Base-by-base conservation (phyloP, 2,888 invertebrate genomes). In the Amphipoea oculea region DNA sequence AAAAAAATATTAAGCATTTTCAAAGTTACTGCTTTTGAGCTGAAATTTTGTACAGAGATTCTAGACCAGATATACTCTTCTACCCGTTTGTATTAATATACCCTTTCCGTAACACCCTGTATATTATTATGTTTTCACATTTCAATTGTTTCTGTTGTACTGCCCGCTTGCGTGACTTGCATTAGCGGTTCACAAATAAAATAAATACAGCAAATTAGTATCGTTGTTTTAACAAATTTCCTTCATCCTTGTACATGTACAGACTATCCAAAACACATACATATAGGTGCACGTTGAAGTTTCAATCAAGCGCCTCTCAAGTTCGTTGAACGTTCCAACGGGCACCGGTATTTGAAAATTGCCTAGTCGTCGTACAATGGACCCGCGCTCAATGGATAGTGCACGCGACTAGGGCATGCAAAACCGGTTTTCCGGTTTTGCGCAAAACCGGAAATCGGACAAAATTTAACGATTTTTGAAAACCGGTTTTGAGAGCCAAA, bases 301-400 rank as follows among this genome's bases (percentile, higher is more conserved):
- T 82, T n/a, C 20, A 62, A 67, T 81, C 45, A 63, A 65, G 29
- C 67, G 29, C 71, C 29, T 77, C 45, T 68, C 20, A 36, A 65
- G 65, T 62, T 48, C 42, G 65, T 20, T 65, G 23, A 45, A 69
- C 57, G 60, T 69, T 40, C 51, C 63, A 14, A 14, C 51, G 57
- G n/a, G 45, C 17, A 36, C 42, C 54, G 60, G 68, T 84, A 80
- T 83, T 83, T 84, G 74, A 57, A 84, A 84, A 83, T 84, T 81
- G 81, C 40, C 72, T 45, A 54, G 51, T 72, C 36, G 51, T 54
- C 60, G 45, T 29, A 76, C 66, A 85, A 76, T 76, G 78, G 73
- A n/a, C 12, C 42, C 71, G 62, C 67, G 14, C 73, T 73, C 80
- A 67, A 45, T 76, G 70, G 76, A 72, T 45, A 73, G 67, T 51